Evolutionary conservation across 2,113 vertebrate species (phyloP).

Genomic region (Upupa epops): DNA sequence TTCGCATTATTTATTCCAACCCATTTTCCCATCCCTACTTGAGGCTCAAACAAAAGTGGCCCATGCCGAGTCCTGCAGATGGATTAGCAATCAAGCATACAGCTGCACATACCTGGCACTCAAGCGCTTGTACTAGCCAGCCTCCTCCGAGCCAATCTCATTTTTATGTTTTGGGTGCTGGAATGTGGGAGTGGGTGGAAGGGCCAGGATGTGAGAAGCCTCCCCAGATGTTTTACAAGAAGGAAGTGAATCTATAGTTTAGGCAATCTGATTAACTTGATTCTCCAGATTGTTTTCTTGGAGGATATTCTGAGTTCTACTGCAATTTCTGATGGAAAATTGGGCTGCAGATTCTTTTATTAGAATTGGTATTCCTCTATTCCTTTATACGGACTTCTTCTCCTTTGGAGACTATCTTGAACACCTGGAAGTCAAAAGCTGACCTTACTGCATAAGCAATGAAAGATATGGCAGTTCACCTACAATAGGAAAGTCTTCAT

Average conservation of each 20-base stretch:
- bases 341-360: neutral
- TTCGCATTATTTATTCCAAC: slow-evolving; percentile 56
- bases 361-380: neutral
- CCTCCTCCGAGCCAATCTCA: slow-evolving; percentile 13
- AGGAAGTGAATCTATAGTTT: slow-evolving; percentile 32
- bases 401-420: neutral
- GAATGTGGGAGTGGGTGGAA: slow-evolving; percentile 64
- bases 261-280: slow-evolving; percentile 6
- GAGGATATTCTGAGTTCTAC: neutral
- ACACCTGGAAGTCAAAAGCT: neutral
- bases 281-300: slow-evolving; percentile 26
- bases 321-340: neutral
- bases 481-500: neutral
- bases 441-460: neutral
- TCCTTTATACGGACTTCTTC: neutral
- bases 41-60: slow-evolving; percentile 59
- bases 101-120: slow-evolving; percentile 69
- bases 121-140: neutral
- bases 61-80: slow-evolving; percentile 47
- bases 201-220: slow-evolving; percentile 50
- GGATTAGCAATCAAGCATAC: slow-evolving; percentile 64
- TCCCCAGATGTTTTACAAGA: slow-evolving; percentile 58
- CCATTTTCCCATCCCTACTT: slow-evolving; percentile 53
- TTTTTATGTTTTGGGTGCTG: slow-evolving; percentile 52
- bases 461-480: neutral